Evolutionary conservation across 2,888 invertebrate species (phyloP).

Genomic region (Leucophenga montana): DNA sequence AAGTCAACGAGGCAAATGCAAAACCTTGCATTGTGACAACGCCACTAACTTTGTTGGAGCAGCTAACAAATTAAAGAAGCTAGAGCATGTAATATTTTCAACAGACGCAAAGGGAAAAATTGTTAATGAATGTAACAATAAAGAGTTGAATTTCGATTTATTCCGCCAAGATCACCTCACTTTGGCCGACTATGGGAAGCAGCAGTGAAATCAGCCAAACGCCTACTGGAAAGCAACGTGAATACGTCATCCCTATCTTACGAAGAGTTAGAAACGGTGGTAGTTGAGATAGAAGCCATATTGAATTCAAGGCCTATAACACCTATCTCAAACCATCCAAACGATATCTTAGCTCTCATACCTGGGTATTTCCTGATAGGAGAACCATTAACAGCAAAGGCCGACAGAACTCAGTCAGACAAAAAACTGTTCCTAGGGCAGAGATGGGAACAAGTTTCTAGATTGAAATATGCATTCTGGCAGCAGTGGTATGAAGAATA

Average conservation of each 20-base stretch:
- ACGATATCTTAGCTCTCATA: conserved; percentile 33
- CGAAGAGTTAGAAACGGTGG: conserved; percentile 52
- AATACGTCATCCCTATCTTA: conserved; percentile 45
- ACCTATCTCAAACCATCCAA: conserved; percentile 40
- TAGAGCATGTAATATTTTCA: neutral
- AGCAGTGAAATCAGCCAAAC: conserved; percentile 35
- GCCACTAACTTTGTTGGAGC: neutral
- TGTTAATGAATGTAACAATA: neutral
- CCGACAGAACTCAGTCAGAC: neutral
- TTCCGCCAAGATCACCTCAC: neutral
- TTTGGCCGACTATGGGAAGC: conserved; percentile 31
- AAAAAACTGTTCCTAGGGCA: neutral
- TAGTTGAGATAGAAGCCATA: conserved; percentile 46
- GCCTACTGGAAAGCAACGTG: conserved; percentile 49
- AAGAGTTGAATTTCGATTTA: neutral
- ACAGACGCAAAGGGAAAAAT: neutral
- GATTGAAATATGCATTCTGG: neutral
- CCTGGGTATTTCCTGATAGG: conserved; percentile 10
- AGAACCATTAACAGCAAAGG: neutral
- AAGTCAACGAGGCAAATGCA: conserved; percentile 17
- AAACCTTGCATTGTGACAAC: conserved; percentile 22
- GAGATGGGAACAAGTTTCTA: neutral
- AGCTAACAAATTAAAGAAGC: neutral
- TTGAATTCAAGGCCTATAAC: conserved; percentile 53
- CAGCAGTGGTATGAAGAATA: neutral